Base-by-base conservation (phyloP, 2,113 vertebrate species). In the Tamias sibiricus region DNA sequence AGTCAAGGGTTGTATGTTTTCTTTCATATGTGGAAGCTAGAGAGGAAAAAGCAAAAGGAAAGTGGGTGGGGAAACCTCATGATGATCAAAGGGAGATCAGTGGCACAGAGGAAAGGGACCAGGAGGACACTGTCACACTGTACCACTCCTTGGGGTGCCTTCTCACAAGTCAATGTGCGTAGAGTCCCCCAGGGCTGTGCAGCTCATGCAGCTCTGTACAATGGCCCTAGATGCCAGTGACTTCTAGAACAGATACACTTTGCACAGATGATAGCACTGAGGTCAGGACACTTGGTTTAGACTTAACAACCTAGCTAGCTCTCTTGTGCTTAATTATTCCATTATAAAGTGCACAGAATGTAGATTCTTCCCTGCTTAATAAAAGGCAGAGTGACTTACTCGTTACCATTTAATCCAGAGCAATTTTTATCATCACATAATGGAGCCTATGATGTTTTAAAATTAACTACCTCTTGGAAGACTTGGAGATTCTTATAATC, bases 401-500 rank as follows among this genome's bases (percentile, higher is more conserved):
- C 17, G 76, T 82, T 84, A 74, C 47, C 9, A 28, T 79, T 95
- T 95, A 90, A 72, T 93, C 54, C n/a, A 75, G 93, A 94, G 42
- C 37, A 82, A 86, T 62, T 96, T 97, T 97, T 90, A 95, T n/a
- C 13, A 64, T 59, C 57, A 77, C 10, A 17, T 80, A 95, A 77
- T 64, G 52, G 90, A 76, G 32, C 84, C 32, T 37, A 76, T n/a
- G 52, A 7, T 88, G 74, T 57, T 96, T 96, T 94, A 94, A 96
- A 94, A 96, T 80, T 90, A 98, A 95, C 66, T 77, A 59, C 87
- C 42, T 71, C 85, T 96, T 94, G 66, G 96, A 97, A 81, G 49
- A 94, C 66, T 85, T 94, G 77, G 6, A 32, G 98, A 80, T 83
- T 97, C 17, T 91, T 89, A 94, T 64, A 96, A 91, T 87, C 84